Evolutionary conservation across 2,888 invertebrate genomes (phyloP), one percentile per base, ranked within the genome.

Genomic region (Tetheella fluctuosa): DNA sequence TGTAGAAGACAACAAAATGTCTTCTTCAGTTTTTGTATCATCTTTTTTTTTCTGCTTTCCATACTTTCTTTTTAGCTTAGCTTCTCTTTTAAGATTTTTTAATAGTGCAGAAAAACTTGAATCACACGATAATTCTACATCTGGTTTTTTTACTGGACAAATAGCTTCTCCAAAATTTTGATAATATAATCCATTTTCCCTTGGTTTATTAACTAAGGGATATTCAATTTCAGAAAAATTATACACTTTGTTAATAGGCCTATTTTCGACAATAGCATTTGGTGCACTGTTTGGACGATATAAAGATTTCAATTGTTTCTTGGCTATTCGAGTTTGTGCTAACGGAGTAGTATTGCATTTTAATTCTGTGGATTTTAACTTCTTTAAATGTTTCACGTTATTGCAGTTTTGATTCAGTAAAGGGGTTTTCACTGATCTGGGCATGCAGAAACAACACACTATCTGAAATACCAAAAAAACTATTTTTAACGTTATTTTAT

Each of bases 161-260:
- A 55, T 28, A n/a, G 64, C 57, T 12, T 61, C 58, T 30, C 69
- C 58, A 7, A 56, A 8, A 23, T 69, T 59, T 52, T 57, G 63
- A 56, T 42, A 59, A 52, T 39, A 12, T 59, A 65, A 66, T 59
- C 62, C 57, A 30, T 68, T 1, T 1, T 20, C 63, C 52, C 59
- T 65, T 1, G 23, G 59, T 55, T 57, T 62, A 23, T 59, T 64
- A 7, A 74, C 68, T 34, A 69, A 42, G 4, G 83, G 77, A 68
- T 79, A 83, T 63, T 87, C 81, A 8, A 70, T 73, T 62, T 86
- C 79, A n/a, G 86, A 85, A 65, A 88, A 86, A 61, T 79, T 77
- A n/a, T 68, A 79, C 0, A 57, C 59, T 61, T 77, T 73, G 34
- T 58, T 65, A 52, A 80, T 59, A 7, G 67, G 63, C 56, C 67